Conservation (phyloP, 2,888 invertebrate genomes). For the Mamestra brassicae region DNA sequence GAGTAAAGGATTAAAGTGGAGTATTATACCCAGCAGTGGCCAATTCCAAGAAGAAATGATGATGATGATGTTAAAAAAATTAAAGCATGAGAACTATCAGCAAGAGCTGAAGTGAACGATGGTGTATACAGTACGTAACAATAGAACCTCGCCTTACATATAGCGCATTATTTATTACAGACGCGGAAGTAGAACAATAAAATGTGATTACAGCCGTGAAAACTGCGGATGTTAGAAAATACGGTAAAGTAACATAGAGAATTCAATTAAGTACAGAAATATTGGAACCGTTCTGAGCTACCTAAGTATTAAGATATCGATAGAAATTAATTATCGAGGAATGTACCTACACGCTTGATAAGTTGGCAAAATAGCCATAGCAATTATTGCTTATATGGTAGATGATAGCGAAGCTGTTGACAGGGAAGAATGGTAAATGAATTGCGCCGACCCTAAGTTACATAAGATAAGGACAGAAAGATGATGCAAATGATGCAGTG, state of each 20-base stretch:
- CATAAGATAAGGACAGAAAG: too few species aligned
- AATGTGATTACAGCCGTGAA: conserved; percentile 6
- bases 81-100: not conserved
- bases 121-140: not conserved
- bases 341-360: not conserved
- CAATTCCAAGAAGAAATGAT: not conserved
- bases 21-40: not conserved
- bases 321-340: conserved; percentile 9
- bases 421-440: not conserved
- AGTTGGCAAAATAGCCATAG: not conserved
- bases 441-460: not conserved
- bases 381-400: not conserved
- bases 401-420: not conserved
- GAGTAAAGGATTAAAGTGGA: not conserved
- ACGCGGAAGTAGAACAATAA: conserved; percentile 12
- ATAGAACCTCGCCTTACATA: not conserved
- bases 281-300: not conserved
- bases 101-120: not conserved
- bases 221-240: not conserved
- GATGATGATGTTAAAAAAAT: not conserved
- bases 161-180: conserved; percentile 14
- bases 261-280: not conserved
- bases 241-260: not conserved
- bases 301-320: not conserved
- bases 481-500: not conserved